Evolutionary conservation across 2,113 vertebrate genomes (phyloP).

Genomic region (Symphodus melops): DNA sequence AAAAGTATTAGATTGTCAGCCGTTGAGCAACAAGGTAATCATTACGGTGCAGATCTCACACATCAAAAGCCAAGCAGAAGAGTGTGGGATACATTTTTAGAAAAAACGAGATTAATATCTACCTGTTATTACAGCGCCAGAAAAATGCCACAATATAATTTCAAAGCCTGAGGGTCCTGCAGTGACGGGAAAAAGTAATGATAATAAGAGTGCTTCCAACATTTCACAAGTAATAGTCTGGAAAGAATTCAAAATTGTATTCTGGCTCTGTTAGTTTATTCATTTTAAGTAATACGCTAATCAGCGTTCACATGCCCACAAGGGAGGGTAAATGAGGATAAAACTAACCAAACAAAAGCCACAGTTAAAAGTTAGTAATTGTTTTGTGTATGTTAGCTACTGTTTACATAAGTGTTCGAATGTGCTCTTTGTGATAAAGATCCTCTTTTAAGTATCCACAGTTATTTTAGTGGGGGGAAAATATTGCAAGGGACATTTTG

Average conservation of each 20-base stretch:
- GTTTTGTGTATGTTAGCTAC: conserved; percentile 39
- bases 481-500: conserved; percentile 14
- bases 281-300: conserved; percentile 55
- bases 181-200: conserved; percentile 17
- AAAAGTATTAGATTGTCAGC: conserved; percentile 60
- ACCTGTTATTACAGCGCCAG: conserved; percentile 46
- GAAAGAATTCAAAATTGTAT: conserved; percentile 49
- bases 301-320: conserved; percentile 48
- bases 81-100: conserved; percentile 31
- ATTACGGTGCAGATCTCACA: conserved; percentile 51
- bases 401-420: conserved; percentile 47
- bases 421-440: conserved; percentile 7
- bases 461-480: conserved; percentile 23
- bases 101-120: conserved; percentile 67
- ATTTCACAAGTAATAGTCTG: conserved; percentile 47
- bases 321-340: conserved; percentile 60
- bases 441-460: conserved; percentile 23
- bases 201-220: conserved; percentile 40
- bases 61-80: conserved; percentile 62
- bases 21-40: conserved; percentile 65
- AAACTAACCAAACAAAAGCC: conserved; percentile 34
- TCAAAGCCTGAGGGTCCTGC: conserved; percentile 57
- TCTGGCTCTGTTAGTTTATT: conserved; percentile 49
- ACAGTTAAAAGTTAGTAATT: conserved; percentile 21
- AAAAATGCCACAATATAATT: conserved; percentile 68